Evolutionary conservation across 2,888 invertebrate genomes (phyloP), one percentile per base, ranked within the genome.

Genomic region (Chrysina gloriosa): DNA sequence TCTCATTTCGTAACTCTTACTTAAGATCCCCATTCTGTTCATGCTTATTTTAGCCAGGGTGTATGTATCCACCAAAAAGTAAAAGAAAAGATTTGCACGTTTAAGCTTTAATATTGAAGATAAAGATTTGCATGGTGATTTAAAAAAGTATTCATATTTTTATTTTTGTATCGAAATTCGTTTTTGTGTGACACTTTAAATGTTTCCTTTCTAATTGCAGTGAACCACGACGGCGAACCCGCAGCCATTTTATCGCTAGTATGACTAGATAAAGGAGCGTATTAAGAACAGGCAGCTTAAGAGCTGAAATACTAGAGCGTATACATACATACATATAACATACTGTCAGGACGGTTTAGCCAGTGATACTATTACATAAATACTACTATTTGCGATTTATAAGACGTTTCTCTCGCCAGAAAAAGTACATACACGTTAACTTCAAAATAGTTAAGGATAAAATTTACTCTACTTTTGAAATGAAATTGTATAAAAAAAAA

Each of bases 121-220:
- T n/a, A 31, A 31, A 31, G n/a, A 9, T 3, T 31, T 31, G 31
- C 31, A 31, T 31, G 31, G 3, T 31, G 7, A 9, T 31, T 31
- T 3, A n/a, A 3, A 9, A 31, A 9, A 31, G n/a, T 31, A 9
- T 31, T 21, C 14, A 42, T 42, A 11, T 42, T 42, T 2, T 31
- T 31, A 42, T 1, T 16, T 7, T 11, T 2, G 2, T 1, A 5
- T 2, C 6, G 11, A 9, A 11, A 6, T 1, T 50, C 3, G 2
- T 16, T 54, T 25, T 16, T 48, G 1, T 2, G 11, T 21, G 4
- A 48, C 14, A 23, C n/a, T 19, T 48, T 48, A 25, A 48, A 19
- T 23, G 6, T 39, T 21, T 39, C 4, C 48, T 63, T 71, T 71
- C 70, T 48, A 39, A 71, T 78, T 77, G 63, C 77, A 78, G 78